Base-by-base conservation (phyloP, 2,888 invertebrate genomes). In the Fragum whitleyi region DNA sequence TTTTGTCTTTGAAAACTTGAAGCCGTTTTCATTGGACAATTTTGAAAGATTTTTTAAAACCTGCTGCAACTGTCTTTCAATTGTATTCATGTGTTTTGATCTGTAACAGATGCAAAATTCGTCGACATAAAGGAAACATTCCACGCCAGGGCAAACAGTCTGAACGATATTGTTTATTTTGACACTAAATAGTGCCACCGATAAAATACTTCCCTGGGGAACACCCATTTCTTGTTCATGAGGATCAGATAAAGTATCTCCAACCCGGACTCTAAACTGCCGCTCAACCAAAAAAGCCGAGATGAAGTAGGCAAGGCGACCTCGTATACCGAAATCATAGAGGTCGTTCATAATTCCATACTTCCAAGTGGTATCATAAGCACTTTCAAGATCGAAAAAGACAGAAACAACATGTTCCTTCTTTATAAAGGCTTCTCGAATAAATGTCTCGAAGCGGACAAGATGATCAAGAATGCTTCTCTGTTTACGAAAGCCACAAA, bases 391-490 rank as follows among this genome's bases (percentile, higher is more conserved):
- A 21, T 74, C 32, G 39, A 71, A 79, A 47, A 88, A 88, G 28
- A 88, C 76, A 23, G 84, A 79, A 14, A 86, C 76, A 9, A 86
- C 67, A 62, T 85, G 83, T 62, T 88, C 70, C 7, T 79, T 79
- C 11, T 71, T 73, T 11, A 85, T 39, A 67, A 90, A 88, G 11
- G 75, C 86, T n/a, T 83, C 75, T 26, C 86, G 36, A 29, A 87
- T 74, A 59, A 74, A 81, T 9, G 81, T 68, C 74, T 90, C 87
- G 23, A 85, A 47, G 69, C 79, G 55, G 51, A 81, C 51, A 2
- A 85, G 68, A 69, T 84, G 78, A 57, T 85, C 83, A 5, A 62
- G 21, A 70, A 79, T 85, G 26, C 71, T 74, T 23, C 77, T 47
- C n/a, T 74, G 26, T 19, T 75, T 28, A 23, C 83, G n/a, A n/a